Percentiles rank a stretch among this genome's conserved stretches.
These are phyloP conservation scores for Holotrichia oblita DNA, from an alignment of 1,140 invertebrate genomes.

Conservation along the genomic window DNA sequence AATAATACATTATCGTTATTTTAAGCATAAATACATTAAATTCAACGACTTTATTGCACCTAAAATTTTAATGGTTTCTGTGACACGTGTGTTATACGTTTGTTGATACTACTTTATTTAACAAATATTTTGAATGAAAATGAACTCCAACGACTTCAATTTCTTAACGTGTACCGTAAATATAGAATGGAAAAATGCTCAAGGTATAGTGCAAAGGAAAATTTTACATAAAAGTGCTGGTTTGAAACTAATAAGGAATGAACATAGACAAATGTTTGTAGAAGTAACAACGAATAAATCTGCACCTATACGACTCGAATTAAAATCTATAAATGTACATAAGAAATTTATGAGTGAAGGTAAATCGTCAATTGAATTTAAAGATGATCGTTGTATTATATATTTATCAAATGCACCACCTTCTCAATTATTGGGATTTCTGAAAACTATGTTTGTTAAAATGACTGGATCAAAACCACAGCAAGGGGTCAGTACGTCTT, in stretches of 20 bases:
- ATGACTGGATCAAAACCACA: conserved; percentile 68
- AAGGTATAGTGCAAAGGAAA: conserved; percentile 71
- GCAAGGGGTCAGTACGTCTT: conserved; percentile 55
- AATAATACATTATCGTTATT: no score
- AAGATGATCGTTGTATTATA: conserved; percentile 77
- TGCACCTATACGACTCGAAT: conserved; percentile 67
- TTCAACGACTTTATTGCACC: no score
- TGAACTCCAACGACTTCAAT: conserved; percentile 3
- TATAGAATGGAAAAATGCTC: conserved; percentile 72
- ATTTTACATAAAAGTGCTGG: conserved; percentile 71
- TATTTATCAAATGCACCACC: conserved; percentile 91
- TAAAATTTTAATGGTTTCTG: neutral
- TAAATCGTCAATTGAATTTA: conserved; percentile 88
- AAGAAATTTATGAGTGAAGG: conserved; percentile 92
- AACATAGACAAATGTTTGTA: conserved; percentile 78
- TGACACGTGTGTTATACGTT: conserved; percentile 17
- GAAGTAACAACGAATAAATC: conserved; percentile 74
- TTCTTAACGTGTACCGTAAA: conserved; percentile 68
- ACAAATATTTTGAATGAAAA: conserved; percentile 28
- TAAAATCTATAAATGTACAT: conserved; percentile 80
- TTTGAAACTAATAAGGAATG: conserved; percentile 77
- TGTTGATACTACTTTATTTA: neutral
- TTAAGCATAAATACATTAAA: no score
- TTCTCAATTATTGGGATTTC: conserved; percentile 78
- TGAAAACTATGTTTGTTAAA: conserved; percentile 86